These are phyloP conservation scores for Meriones unguiculatus DNA, from an alignment of 2,113 vertebrate species.

Conservation along the genomic window DNA sequence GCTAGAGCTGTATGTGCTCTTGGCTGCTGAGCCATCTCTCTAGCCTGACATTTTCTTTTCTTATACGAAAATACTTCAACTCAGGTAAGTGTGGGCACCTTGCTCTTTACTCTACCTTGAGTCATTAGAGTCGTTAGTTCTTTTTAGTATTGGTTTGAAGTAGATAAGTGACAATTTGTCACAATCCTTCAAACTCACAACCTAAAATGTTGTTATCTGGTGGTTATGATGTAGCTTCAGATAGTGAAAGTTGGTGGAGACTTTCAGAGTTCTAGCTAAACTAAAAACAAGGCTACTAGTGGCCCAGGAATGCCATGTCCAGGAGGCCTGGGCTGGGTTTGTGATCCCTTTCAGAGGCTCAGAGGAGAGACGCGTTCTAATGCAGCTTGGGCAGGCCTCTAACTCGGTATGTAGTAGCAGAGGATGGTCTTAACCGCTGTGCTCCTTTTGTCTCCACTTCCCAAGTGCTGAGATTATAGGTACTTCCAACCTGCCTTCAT, in stretches of 20 bases:
- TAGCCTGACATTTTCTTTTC: neutral
- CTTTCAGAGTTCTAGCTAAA: neutral
- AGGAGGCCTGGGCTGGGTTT: neutral
- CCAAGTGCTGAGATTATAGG: neutral
- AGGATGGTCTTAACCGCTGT: neutral
- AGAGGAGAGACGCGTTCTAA: neutral
- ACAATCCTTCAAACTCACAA: neutral
- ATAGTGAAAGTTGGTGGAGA: neutral
- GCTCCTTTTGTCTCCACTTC: too few relatives aligned
- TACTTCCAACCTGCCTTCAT: neutral
- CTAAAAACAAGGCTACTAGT: neutral
- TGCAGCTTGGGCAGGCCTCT: neutral
- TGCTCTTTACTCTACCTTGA: constrained; percentile 20
- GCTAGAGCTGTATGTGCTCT: neutral
- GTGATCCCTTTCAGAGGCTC: neutral
- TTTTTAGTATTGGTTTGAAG: constrained; percentile 43
- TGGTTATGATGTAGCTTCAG: neutral
- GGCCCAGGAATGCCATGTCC: neutral
- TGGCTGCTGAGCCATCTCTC: neutral
- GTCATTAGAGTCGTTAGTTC: neutral
- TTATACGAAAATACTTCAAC: neutral
- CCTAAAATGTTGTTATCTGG: neutral
- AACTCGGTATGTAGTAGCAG: neutral
- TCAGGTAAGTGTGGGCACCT: neutral
- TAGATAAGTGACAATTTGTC: neutral